Evolutionary conservation across 2,888 invertebrate genomes (phyloP).

Genomic region (Ichneumoninae sp.): DNA sequence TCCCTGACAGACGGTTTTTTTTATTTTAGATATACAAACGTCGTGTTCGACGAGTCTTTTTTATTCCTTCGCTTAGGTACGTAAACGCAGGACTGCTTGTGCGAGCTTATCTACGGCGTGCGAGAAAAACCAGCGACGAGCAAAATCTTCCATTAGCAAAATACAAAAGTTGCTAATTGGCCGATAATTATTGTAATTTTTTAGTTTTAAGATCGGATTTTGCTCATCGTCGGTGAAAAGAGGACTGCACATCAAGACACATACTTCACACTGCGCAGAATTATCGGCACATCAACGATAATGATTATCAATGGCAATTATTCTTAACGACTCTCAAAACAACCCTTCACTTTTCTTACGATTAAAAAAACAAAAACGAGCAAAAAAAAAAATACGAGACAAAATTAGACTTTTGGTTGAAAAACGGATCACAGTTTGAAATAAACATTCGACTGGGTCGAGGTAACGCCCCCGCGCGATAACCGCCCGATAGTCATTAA

Average conservation of each 20-base stretch:
- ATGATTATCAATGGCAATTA: conserved; percentile 42
- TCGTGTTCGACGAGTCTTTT: conserved; percentile 37
- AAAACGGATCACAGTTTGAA: conserved; percentile 42
- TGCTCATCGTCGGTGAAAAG: conserved; percentile 7
- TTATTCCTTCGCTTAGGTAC: background rate
- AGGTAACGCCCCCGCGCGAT: conserved; percentile 17
- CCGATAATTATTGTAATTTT: background rate
- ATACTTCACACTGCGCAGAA: background rate
- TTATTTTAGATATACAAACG: conserved; percentile 26
- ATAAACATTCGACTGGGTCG: background rate
- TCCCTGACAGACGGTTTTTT: background rate
- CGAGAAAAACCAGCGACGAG: conserved; percentile 23
- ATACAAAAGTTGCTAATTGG: background rate
- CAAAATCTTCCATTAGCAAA: background rate
- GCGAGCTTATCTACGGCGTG: conserved; percentile 36
- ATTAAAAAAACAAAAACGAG: conserved; percentile 15
- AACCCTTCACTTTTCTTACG: background rate
- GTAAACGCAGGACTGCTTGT: conserved; percentile 20
- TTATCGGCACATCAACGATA: conserved; percentile 3
- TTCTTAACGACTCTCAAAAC: conserved; percentile 2
- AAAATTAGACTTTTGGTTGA: conserved; percentile 28
- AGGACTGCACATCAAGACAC: conserved; percentile 15
- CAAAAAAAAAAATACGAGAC: conserved; percentile 8
- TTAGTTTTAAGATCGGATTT: background rate
- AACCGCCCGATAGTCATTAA: conserved; percentile 18